Conservation (phyloP, 2,113 vertebrate genomes). For the Heterocephalus glaber region DNA sequence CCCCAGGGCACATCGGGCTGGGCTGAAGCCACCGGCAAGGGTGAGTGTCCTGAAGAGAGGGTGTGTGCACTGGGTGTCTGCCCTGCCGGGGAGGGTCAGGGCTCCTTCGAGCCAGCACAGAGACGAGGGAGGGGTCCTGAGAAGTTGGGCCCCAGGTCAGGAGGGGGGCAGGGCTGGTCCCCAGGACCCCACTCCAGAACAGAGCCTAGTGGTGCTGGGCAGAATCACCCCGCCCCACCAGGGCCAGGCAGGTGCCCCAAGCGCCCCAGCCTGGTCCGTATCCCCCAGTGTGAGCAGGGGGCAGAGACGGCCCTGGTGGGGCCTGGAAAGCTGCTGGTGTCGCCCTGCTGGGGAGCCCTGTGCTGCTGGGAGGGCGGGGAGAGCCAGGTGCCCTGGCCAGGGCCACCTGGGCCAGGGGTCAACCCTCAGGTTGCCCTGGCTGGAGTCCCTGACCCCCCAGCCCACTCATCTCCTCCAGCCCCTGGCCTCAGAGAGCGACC, state of each 20-base stretch:
- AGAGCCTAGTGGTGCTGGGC: too few relatives aligned
- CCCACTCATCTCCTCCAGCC: not conserved
- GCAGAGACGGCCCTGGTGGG: not conserved
- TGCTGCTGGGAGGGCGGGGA: too few relatives aligned
- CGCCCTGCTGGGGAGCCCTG: not conserved
- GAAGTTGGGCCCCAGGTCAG: not conserved
- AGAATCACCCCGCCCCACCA: rapidly evolving
- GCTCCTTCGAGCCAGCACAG: not conserved
- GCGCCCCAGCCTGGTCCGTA: rapidly evolving
- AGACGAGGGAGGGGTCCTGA: not conserved
- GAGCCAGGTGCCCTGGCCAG: not conserved
- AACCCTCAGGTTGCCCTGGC: not conserved
- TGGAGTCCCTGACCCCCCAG: not conserved
- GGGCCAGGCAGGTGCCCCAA: not conserved
- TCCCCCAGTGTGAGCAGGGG: not conserved
- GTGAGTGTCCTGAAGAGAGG: not conserved
- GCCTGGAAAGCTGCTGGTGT: not conserved
- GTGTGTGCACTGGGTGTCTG: not conserved
- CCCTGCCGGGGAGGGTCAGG: not conserved
- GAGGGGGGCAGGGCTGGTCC: not conserved
- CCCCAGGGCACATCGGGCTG: not conserved
- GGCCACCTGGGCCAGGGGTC: not conserved
- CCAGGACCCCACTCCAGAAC: not conserved
- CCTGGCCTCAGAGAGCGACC: rapidly evolving
- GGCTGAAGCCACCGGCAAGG: not conserved